phyloP scores from a whole-genome alignment of 2,888 invertebrate genomes.

The Agrotis puta region DNA sequence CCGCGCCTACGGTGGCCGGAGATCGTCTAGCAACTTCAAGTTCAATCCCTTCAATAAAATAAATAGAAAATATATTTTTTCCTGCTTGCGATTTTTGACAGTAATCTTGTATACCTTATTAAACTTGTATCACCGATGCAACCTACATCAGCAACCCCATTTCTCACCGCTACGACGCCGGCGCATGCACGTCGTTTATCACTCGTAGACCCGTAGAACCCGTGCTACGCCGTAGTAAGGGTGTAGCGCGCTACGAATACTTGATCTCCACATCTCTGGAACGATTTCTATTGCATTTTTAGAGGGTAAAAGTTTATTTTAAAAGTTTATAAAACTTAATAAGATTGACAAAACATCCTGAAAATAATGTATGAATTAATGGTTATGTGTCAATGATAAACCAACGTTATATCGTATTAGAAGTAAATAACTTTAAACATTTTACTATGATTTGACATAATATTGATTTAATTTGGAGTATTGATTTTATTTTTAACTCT shows the following conservation, averaged over 20 bases:
- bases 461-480: too few relatives aligned
- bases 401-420: too few relatives aligned
- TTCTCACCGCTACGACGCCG: constrained; percentile 10
- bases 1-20: too few relatives aligned
- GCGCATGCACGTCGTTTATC: constrained; percentile 17
- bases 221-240: constrained; percentile 39
- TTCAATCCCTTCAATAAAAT: too few relatives aligned
- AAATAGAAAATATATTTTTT: background rate
- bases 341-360: too few relatives aligned
- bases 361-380: too few relatives aligned
- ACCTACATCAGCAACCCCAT: background rate
- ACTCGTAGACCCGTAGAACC: constrained; percentile 10
- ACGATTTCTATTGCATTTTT: background rate
- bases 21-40: too few relatives aligned
- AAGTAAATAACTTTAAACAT: too few relatives aligned
- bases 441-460: too few relatives aligned
- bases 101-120: background rate
- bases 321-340: background rate
- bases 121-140: constrained; percentile 6
- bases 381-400: too few relatives aligned
- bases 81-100: background rate
- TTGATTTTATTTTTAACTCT: too few relatives aligned
- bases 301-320: background rate
- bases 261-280: background rate
- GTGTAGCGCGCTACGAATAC: constrained; percentile 13